These are phyloP conservation scores for Osmerus eperlanus DNA, from an alignment of 2,113 vertebrate species.

Conservation along the genomic window DNA sequence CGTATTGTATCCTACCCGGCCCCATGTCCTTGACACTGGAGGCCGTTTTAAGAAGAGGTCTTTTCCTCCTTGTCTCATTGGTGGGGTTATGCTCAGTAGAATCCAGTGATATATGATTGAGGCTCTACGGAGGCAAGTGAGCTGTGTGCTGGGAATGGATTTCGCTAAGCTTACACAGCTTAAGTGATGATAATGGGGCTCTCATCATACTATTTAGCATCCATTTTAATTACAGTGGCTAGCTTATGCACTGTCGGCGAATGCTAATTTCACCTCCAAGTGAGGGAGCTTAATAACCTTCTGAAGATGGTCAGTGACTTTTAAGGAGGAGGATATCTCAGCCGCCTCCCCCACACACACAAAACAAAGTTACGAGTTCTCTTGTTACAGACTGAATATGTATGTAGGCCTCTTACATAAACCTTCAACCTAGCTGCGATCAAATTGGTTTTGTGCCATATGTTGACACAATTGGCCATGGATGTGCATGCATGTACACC, in stretches of 20 bases:
- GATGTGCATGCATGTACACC: neutral
- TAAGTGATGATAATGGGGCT: constrained; percentile 59
- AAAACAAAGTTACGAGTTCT: neutral
- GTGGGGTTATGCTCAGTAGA: constrained; percentile 29
- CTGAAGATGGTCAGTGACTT: constrained; percentile 33
- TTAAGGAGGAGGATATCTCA: neutral
- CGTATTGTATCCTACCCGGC: constrained; percentile 22
- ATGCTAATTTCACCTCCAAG: constrained; percentile 40
- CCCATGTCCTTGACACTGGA: constrained; percentile 49
- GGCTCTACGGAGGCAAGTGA: constrained; percentile 46
- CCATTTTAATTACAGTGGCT: constrained; percentile 56
- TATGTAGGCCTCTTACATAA: too few species aligned
- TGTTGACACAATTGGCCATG: too few species aligned
- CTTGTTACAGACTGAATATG: too few species aligned
- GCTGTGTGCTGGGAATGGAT: constrained; percentile 44
- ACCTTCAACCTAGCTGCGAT: too few species aligned
- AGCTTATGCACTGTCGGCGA: constrained; percentile 37
- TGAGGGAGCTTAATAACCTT: constrained; percentile 32
- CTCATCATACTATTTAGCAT: constrained; percentile 54
- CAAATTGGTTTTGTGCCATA: too few species aligned
- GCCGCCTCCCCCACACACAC: neutral
- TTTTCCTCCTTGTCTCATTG: constrained; percentile 34
- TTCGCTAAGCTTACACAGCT: constrained; percentile 57
- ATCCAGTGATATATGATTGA: constrained; percentile 50
- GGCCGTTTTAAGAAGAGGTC: constrained; percentile 19